These are phyloP conservation scores for Brachyrhaphis roseni DNA, from an alignment of 2,797 vertebrate genomes.

Conservation along the genomic window DNA sequence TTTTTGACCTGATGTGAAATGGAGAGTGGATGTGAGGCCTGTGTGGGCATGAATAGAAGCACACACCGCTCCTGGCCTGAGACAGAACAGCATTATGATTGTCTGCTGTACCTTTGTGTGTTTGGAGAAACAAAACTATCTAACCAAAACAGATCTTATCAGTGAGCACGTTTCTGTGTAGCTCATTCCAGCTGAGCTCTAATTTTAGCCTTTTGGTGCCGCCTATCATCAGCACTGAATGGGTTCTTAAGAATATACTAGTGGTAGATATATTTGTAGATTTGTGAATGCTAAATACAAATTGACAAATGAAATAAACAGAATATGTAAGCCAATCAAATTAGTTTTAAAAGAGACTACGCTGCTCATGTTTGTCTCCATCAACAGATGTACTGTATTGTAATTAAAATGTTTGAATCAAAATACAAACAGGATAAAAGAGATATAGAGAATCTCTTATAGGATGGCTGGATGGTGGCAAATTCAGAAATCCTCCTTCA, in stretches of 20 bases:
- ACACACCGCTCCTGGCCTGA: background rate
- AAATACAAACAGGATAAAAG: background rate
- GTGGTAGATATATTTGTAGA: too few relatives aligned
- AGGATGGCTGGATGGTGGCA: too few relatives aligned
- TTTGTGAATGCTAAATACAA: background rate
- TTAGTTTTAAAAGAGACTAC: background rate
- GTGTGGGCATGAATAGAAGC: constrained; percentile 17
- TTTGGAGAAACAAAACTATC: constrained; percentile 6
- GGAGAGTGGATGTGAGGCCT: constrained; percentile 10
- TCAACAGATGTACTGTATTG: background rate
- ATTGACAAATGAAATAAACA: too few relatives aligned
- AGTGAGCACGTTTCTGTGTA: background rate
- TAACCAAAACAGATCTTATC: constrained; percentile 17
- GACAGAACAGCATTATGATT: constrained; percentile 16
- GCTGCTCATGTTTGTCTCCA: background rate
- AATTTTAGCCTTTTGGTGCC: background rate
- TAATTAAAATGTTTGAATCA: background rate
- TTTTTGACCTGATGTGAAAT: constrained; percentile 31
- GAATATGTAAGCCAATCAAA: background rate
- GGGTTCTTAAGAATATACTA: background rate
- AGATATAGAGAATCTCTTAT: background rate
- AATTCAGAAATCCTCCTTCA: background rate
- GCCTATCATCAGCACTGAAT: background rate
- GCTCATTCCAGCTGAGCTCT: background rate
- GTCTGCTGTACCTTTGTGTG: constrained; percentile 2